A percentile compares a stretch with the other conserved stretches of the same genome.
Evolutionary conservation across 2,113 vertebrate genomes (phyloP).

Genomic region (Etheostoma cragini): DNA sequence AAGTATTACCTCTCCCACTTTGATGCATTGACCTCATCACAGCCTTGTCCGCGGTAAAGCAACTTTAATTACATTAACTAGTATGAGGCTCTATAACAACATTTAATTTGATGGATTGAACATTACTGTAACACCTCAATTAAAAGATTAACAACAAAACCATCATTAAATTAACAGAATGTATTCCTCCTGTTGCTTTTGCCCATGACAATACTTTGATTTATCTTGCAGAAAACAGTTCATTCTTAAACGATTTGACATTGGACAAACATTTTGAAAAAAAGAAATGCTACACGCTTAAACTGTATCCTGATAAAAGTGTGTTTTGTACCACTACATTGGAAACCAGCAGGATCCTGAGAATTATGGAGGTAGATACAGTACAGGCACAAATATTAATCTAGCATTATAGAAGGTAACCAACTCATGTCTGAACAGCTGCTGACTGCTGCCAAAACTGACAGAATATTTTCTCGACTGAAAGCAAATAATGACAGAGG

Average conservation of each 20-base stretch:
- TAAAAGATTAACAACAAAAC: neutral
- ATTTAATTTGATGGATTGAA: slow-evolving; percentile 17
- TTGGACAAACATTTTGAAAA: no score
- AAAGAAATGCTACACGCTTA: neutral
- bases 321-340: neutral
- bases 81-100: neutral
- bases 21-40: neutral
- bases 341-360: neutral
- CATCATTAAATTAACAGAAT: slow-evolving; percentile 8
- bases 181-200: slow-evolving; percentile 10
- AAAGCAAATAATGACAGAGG: slow-evolving; percentile 13
- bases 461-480: slow-evolving; percentile 13
- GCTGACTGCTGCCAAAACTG: slow-evolving; percentile 10
- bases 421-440: neutral
- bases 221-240: neutral
- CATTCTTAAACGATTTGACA: neutral
- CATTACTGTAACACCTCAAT: neutral
- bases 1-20: neutral
- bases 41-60: slow-evolving; percentile 7
- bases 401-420: neutral
- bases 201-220: neutral
- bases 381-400: neutral
- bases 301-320: neutral
- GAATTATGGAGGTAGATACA: neutral
- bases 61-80: slow-evolving; percentile 32